A percentile compares a stretch with the other conserved stretches of the same genome.
These are phyloP conservation scores for Chrysemys picta DNA, from an alignment of 2,113 vertebrate genomes.

Conservation along the genomic window DNA sequence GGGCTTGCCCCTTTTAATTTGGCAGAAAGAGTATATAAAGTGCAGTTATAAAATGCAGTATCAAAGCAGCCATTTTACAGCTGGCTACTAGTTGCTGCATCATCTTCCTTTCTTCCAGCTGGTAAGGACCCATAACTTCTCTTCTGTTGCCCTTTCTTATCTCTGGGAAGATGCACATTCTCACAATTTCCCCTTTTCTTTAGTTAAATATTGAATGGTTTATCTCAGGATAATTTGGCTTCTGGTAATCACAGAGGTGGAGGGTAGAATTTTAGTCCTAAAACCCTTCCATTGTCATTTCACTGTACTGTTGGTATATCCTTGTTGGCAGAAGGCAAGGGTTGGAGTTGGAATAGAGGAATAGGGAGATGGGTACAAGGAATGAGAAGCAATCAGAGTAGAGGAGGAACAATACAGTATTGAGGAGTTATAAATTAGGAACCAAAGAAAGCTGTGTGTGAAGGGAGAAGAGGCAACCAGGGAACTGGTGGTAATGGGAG, in stretches of 20 bases:
- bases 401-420: neutral
- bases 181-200: neutral
- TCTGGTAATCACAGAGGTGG: neutral
- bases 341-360: neutral
- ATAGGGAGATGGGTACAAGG: neutral
- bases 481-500: neutral
- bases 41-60: neutral
- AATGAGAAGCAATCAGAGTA: neutral
- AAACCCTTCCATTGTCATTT: neutral
- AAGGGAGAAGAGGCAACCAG: neutral
- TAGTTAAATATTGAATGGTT: neutral
- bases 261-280: neutral
- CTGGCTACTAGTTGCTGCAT: neutral
- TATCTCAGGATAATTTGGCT: neutral
- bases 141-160: neutral
- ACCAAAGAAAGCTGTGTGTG: neutral
- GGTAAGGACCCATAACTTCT: neutral
- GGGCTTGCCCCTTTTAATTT: fast-evolving
- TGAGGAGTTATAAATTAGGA: neutral
- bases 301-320: neutral
- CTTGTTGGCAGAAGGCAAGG: neutral
- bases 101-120: neutral
- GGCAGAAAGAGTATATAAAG: too few relatives aligned
- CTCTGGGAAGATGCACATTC: neutral
- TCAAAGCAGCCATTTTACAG: neutral